These are phyloP conservation scores for Buathra laborator DNA, from an alignment of 2,888 invertebrate species.

Conservation along the genomic window DNA sequence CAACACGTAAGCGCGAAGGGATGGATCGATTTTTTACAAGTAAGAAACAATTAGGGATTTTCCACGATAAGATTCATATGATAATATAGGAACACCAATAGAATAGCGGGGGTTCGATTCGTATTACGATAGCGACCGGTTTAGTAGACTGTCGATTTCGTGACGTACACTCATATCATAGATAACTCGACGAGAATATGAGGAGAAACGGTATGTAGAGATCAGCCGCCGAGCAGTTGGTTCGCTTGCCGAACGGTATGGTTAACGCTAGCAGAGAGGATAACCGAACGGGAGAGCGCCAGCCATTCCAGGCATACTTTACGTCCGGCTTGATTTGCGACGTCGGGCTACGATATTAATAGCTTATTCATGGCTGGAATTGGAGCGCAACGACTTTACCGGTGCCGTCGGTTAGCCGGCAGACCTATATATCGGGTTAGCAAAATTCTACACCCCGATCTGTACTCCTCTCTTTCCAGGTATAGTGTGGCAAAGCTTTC, in stretches of 20 bases:
- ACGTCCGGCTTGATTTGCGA: constrained; percentile 79
- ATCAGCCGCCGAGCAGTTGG: constrained; percentile 6
- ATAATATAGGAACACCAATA: background rate
- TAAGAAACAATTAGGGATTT: constrained; percentile 7
- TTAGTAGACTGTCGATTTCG: background rate
- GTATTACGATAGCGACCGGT: background rate
- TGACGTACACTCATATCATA: constrained; percentile 13
- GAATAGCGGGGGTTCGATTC: background rate
- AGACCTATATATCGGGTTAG: constrained; percentile 32
- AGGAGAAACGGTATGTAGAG: constrained; percentile 26
- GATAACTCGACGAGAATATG: constrained; percentile 38
- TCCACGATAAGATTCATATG: background rate
- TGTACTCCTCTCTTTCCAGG: background rate
- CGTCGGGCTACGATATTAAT: constrained; percentile 75
- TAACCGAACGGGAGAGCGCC: constrained; percentile 40
- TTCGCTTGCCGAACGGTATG: constrained; percentile 12
- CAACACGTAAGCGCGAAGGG: background rate
- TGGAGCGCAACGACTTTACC: constrained; percentile 75
- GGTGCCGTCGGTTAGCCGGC: constrained; percentile 41
- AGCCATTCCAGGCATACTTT: constrained; percentile 78
- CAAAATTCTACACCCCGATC: constrained; percentile 31
- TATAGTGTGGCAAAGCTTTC: background rate
- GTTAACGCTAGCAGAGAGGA: constrained; percentile 10
- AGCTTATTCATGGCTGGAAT: constrained; percentile 78
- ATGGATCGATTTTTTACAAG: constrained; percentile 25